These are phyloP conservation scores for Huso huso DNA, from an alignment of 2,797 vertebrate genomes.

Conservation along the genomic window DNA sequence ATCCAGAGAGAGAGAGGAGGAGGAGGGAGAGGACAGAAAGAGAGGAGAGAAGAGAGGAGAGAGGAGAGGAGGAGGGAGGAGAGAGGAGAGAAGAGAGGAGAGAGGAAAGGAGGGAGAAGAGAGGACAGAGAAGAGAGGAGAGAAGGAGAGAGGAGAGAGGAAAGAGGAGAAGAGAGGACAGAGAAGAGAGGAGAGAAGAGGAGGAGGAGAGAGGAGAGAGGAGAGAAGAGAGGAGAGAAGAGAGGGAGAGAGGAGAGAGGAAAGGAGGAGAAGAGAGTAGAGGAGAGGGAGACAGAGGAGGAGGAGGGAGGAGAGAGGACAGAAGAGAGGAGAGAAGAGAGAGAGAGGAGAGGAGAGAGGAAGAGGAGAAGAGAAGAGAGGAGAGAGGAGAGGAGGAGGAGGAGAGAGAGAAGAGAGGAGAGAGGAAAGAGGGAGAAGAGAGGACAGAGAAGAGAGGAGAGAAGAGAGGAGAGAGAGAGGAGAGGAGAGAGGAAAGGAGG, in stretches of 20 bases:
- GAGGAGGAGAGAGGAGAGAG: background rate
- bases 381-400: conserved; percentile 5
- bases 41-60: background rate
- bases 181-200: background rate
- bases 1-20: background rate
- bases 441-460: background rate
- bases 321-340: conserved; percentile 3
- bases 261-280: conserved; percentile 5
- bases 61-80: conserved; percentile 58
- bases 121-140: background rate
- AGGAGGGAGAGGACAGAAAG: background rate
- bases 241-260: background rate
- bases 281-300: background rate
- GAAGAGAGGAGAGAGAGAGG: background rate
- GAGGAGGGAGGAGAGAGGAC: background rate
- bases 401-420: conserved; percentile 12
- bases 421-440: background rate
- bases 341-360: conserved; percentile 6
- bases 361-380: conserved; percentile 5
- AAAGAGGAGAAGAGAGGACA: background rate
- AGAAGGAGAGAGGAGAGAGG: background rate
- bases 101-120: conserved; percentile 30
- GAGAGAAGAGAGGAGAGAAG: background rate
- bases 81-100: conserved; percentile 36
- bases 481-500: background rate